Evolutionary conservation across 2,888 invertebrate genomes (phyloP).

Genomic region (Clivina fossor): DNA sequence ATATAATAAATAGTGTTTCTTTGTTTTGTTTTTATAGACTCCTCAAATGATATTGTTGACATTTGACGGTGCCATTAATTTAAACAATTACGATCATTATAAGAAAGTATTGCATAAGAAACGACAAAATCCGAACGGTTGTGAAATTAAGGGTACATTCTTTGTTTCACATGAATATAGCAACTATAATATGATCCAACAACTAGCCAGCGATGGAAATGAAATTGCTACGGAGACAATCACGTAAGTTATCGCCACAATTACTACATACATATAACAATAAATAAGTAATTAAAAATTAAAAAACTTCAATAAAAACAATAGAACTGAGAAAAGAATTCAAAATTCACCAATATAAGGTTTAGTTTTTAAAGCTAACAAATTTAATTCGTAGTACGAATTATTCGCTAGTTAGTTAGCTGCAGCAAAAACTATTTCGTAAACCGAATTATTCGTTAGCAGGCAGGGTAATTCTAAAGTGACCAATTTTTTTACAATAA

Average conservation of each 20-base stretch:
- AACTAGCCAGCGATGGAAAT: slow-evolving; percentile 84
- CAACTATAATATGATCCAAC: slow-evolving; percentile 91
- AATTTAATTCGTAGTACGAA: too few relatives aligned
- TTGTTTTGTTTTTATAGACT: slow-evolving; percentile 61
- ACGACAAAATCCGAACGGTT: slow-evolving; percentile 85
- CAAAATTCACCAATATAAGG: too few relatives aligned
- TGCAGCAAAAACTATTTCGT: too few relatives aligned
- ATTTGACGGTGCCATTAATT: slow-evolving; percentile 90
- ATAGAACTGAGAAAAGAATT: too few relatives aligned
- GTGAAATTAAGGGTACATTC: slow-evolving; percentile 87
- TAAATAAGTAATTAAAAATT: too few relatives aligned
- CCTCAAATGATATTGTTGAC: slow-evolving; percentile 92
- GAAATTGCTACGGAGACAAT: slow-evolving; percentile 76
- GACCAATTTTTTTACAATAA: too few relatives aligned
- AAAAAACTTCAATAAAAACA: too few relatives aligned
- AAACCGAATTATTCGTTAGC: too few relatives aligned
- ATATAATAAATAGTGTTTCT: too few relatives aligned
- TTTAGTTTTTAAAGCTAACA: too few relatives aligned
- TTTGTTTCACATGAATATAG: slow-evolving; percentile 91
- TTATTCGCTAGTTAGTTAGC: too few relatives aligned
- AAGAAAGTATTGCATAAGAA: slow-evolving; percentile 79
- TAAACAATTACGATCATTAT: slow-evolving; percentile 88
- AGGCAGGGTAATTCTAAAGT: too few relatives aligned
- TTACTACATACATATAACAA: neutral
- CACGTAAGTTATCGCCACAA: slow-evolving; percentile 62